phyloP scores from a whole-genome alignment of 2,797 vertebrate species.

The Toxotes lorentzi region DNA sequence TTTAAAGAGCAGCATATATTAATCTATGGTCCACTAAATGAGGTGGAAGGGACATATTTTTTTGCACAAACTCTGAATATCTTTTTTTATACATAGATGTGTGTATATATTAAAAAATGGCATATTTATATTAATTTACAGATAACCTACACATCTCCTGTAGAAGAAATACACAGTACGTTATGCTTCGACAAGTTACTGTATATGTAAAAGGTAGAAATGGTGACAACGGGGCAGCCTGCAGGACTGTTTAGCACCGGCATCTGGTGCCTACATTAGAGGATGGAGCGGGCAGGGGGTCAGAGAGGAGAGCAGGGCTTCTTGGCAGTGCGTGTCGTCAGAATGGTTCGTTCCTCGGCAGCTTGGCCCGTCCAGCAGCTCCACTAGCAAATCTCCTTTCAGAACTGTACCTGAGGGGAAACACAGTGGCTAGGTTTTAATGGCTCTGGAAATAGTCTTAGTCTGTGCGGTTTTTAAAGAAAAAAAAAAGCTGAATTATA shows the following conservation, averaged over 20 bases:
- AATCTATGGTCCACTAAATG: constrained; percentile 90
- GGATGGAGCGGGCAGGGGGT: constrained; percentile 8
- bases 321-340: constrained; percentile 87
- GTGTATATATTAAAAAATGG: constrained; percentile 85
- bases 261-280: constrained; percentile 69
- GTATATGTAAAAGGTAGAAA: constrained; percentile 94
- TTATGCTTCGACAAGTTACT: constrained; percentile 91
- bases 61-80: constrained; percentile 93
- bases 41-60: constrained; percentile 81
- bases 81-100: constrained; percentile 85
- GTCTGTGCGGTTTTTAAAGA: not conserved
- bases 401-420: constrained; percentile 74
- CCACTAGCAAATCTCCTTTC: constrained; percentile 50
- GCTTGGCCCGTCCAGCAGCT: constrained; percentile 60
- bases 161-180: constrained; percentile 95
- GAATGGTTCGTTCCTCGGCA: constrained; percentile 71
- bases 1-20: constrained; percentile 90
- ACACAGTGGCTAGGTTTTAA: not conserved
- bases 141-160: constrained; percentile 91
- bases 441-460: not conserved
- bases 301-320: constrained; percentile 70
- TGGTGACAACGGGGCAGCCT: constrained; percentile 73
- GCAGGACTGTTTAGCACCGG: constrained; percentile 81
- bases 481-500: no score
- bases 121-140: constrained; percentile 99